These are phyloP conservation scores for Coleophora deauratella DNA, from an alignment of 2,888 invertebrate species.

Conservation along the genomic window DNA sequence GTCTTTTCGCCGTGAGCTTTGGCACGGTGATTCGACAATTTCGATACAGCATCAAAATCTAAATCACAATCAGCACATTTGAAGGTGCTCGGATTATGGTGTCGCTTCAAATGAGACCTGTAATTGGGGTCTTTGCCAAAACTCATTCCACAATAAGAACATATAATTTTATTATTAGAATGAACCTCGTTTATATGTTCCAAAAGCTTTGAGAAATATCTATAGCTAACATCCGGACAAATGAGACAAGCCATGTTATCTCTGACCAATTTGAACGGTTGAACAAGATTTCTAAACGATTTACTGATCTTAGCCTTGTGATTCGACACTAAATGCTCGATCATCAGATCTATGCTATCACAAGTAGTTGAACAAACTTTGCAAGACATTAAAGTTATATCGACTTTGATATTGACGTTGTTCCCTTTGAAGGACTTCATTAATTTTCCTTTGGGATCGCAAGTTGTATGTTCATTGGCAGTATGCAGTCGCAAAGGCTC, in stretches of 20 bases:
- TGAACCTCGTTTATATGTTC: conserved; percentile 28
- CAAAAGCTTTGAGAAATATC: conserved; percentile 27
- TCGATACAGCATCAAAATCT: conserved; percentile 23
- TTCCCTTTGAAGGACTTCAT: conserved; percentile 23
- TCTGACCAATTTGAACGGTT: conserved; percentile 24
- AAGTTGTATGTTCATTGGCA: conserved; percentile 16
- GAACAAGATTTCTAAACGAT: conserved; percentile 18
- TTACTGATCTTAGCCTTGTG: conserved; percentile 26
- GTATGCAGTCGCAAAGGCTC: conserved; percentile 24
- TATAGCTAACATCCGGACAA: conserved; percentile 19
- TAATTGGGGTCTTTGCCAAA: conserved; percentile 24
- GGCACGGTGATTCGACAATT: conserved; percentile 24
- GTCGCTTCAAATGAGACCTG: conserved; percentile 23
- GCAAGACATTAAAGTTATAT: conserved; percentile 25
- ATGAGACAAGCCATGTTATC: conserved; percentile 24
- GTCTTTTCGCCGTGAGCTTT: conserved; percentile 28
- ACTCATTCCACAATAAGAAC: conserved; percentile 24
- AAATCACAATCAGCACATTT: conserved; percentile 29
- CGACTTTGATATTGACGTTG: conserved; percentile 24
- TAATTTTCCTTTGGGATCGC: conserved; percentile 20
- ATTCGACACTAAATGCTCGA: conserved; percentile 22
- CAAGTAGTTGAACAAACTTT: conserved; percentile 24
- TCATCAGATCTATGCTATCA: conserved; percentile 17
- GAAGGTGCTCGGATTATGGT: conserved; percentile 18
- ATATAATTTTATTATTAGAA: conserved; percentile 24